These are phyloP conservation scores for Nymphalis urticae DNA, from an alignment of 2,888 invertebrate species.

Conservation along the genomic window DNA sequence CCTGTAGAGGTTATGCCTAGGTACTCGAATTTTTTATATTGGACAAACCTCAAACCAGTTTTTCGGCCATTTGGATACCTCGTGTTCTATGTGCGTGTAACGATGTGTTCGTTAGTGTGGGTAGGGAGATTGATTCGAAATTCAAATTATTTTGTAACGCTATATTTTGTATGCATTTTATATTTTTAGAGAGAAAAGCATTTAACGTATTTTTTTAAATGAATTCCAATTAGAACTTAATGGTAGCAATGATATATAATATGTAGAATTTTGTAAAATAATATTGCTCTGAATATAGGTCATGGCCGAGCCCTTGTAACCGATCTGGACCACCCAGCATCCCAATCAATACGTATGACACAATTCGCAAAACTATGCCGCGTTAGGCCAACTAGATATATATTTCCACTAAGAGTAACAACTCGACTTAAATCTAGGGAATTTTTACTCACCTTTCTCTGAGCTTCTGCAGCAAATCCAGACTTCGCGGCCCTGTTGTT, in stretches of 20 bases:
- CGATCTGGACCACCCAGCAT: constrained; percentile 71
- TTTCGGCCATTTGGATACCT: constrained; percentile 41
- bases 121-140: constrained; percentile 26
- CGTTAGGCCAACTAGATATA: constrained; percentile 12
- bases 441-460: constrained; percentile 89
- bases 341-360: constrained; percentile 66
- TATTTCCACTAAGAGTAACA: background rate
- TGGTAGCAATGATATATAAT: too few species aligned
- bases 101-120: constrained; percentile 24
- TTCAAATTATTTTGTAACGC: background rate
- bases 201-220: too few species aligned
- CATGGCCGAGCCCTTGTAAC: constrained; percentile 71
- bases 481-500: constrained; percentile 92
- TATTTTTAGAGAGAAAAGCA: too few species aligned
- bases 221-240: constrained; percentile 8
- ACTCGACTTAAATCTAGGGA: background rate
- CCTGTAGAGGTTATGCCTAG: constrained; percentile 27
- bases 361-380: constrained; percentile 25
- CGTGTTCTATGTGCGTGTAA: constrained; percentile 28
- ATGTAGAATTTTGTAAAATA: background rate
- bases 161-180: background rate
- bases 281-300: constrained; percentile 57
- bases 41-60: constrained; percentile 44
- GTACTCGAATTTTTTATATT: constrained; percentile 40
- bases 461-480: constrained; percentile 97